Evolutionary conservation across 2,113 vertebrate species (phyloP).

Genomic region (Dendrocopos noguchii): DNA sequence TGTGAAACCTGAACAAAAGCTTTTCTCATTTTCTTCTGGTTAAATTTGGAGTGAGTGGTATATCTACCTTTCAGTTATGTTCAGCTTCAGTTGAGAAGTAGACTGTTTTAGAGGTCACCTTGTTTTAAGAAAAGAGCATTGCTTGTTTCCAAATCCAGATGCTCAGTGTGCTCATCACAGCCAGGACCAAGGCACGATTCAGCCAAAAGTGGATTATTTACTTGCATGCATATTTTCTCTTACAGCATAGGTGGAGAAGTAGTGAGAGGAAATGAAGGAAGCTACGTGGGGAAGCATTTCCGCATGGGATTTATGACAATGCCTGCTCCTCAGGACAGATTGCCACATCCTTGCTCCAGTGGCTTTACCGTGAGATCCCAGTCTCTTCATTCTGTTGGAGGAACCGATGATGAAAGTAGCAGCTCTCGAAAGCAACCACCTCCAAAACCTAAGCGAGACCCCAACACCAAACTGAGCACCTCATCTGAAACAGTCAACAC

Average conservation of each 20-base stretch:
- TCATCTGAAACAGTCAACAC: conserved; percentile 91
- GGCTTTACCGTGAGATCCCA: conserved; percentile 95
- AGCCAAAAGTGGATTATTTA: background rate
- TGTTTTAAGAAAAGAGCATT: background rate
- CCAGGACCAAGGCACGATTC: background rate
- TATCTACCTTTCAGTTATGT: background rate
- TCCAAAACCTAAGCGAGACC: conserved; percentile 94
- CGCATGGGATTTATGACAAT: conserved; percentile 98
- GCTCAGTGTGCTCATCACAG: background rate
- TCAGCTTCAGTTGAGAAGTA: background rate
- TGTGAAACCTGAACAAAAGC: background rate
- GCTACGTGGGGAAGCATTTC: conserved; percentile 91
- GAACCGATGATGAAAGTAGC: conserved; percentile 85
- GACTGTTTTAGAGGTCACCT: background rate
- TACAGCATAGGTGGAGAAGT: conserved; percentile 92
- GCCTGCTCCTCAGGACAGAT: conserved; percentile 93
- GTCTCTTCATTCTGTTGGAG: conserved; percentile 94
- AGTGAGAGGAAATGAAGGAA: conserved; percentile 82
- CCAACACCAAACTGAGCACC: conserved; percentile 94
- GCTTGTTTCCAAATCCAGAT: background rate
- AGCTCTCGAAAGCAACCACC: conserved; percentile 91
- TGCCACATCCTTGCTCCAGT: conserved; percentile 86
- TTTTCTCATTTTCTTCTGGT: background rate
- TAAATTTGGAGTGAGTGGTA: background rate
- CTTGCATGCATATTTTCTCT: background rate